These are phyloP conservation scores for Cepphus grylle DNA, from an alignment of 2,113 vertebrate genomes.

Conservation along the genomic window DNA sequence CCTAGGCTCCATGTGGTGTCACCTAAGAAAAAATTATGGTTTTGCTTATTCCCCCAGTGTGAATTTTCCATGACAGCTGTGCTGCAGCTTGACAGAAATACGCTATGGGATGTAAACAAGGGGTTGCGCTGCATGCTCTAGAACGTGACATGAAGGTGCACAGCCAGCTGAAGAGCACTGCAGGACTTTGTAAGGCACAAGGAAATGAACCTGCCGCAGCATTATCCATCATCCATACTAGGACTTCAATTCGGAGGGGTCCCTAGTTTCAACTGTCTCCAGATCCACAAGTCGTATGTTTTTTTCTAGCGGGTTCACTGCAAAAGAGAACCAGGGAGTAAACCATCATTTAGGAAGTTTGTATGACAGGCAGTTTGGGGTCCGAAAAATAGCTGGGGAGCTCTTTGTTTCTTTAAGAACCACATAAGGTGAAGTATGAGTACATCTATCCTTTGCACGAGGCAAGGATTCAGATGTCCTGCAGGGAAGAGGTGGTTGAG, in stretches of 20 bases:
- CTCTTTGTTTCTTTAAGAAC: not conserved
- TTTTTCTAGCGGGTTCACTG: not conserved
- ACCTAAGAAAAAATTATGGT: not conserved
- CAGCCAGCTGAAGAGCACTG: not conserved
- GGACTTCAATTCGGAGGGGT: accelerated
- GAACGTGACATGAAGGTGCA: not conserved
- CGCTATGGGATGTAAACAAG: not conserved
- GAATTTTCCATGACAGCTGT: not conserved
- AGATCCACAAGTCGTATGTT: not conserved
- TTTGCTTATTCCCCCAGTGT: not conserved
- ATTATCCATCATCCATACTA: accelerated
- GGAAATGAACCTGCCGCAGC: not conserved
- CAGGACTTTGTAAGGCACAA: not conserved
- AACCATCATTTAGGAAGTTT: not conserved
- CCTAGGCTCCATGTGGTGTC: not conserved
- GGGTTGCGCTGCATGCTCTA: accelerated
- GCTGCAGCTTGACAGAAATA: not conserved
- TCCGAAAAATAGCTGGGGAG: not conserved
- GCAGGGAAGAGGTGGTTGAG: not conserved
- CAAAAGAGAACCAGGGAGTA: not conserved
- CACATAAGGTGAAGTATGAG: too few species aligned
- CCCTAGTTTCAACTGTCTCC: not conserved
- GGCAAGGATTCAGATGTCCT: not conserved
- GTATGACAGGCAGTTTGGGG: not conserved
- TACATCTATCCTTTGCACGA: not conserved